Conservation (phyloP, 1,140 invertebrate genomes). For the Bombyx mandarina region DNA sequence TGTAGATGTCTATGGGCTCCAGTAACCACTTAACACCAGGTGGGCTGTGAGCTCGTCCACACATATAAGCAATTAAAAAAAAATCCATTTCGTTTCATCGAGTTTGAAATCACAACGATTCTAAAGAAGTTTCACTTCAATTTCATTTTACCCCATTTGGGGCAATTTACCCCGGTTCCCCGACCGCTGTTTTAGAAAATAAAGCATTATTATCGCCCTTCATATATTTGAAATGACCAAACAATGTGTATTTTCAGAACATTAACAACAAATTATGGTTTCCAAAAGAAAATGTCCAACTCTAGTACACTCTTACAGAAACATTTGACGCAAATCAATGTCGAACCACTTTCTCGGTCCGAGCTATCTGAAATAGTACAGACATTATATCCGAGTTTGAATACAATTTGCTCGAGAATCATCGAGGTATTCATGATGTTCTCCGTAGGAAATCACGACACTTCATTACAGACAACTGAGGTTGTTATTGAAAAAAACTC, state of each 20-base stretch:
- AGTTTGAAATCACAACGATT: no score
- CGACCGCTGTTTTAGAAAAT: no score
- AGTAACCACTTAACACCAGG: no score
- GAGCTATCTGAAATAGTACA: constrained; percentile 82
- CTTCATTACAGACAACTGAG: constrained; percentile 51
- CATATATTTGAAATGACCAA: no score
- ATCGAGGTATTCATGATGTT: constrained; percentile 89
- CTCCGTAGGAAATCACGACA: constrained; percentile 77
- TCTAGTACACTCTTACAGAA: constrained; percentile 81
- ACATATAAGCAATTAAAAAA: no score
- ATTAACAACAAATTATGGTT: constrained; percentile 70
- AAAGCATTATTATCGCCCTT: no score
- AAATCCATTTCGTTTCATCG: no score
- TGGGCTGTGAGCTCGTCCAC: no score
- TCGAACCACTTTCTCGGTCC: constrained; percentile 81
- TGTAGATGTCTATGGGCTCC: no score
- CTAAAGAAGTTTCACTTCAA: no score
- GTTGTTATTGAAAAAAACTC: constrained; percentile 33
- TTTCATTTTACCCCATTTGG: no score
- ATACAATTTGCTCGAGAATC: constrained; percentile 83
- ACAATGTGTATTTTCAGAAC: constrained; percentile 62
- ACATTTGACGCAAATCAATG: constrained; percentile 85
- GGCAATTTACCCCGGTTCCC: no score
- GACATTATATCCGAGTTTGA: constrained; percentile 79
- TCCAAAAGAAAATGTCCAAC: constrained; percentile 77